A percentile compares a stretch with the other conserved stretches of the same genome.
phyloP scores from a whole-genome alignment of 2,888 invertebrate species.

The Drosophila flavopinicola region DNA sequence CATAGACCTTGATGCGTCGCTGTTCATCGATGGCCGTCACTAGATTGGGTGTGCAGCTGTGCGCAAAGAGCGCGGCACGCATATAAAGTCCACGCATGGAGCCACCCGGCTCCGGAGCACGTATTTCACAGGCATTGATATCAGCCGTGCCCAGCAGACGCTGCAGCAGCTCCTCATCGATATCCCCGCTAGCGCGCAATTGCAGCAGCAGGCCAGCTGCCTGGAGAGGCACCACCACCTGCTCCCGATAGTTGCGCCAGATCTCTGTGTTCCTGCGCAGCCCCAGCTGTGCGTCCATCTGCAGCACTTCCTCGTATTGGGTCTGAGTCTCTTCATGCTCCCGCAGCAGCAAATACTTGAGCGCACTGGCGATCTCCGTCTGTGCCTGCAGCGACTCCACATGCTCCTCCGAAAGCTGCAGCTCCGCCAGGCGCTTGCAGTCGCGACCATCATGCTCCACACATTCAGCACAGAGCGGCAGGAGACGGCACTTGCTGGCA shows the following conservation, averaged over 20 bases:
- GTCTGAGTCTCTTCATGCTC: conserved; percentile 81
- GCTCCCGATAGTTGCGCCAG: conserved; percentile 86
- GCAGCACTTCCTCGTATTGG: conserved; percentile 85
- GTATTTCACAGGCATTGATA: conserved; percentile 91
- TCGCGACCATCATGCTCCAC: conserved; percentile 85
- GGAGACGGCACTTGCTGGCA: conserved; percentile 85
- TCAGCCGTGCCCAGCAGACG: conserved; percentile 90
- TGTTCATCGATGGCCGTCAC: conserved; percentile 89
- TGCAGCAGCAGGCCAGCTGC: conserved; percentile 57
- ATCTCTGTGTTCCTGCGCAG: conserved; percentile 85
- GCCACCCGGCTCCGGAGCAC: conserved; percentile 83
- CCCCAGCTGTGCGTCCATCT: conserved; percentile 87
- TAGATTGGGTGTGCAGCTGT: conserved; percentile 90
- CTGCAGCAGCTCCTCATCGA: conserved; percentile 86
- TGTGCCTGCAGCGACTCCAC: conserved; percentile 72
- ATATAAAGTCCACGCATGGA: conserved; percentile 89
- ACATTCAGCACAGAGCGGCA: conserved; percentile 85
- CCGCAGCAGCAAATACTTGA: conserved; percentile 85
- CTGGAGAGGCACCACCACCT: conserved; percentile 83
- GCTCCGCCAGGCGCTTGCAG: conserved; percentile 85
- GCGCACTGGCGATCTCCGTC: conserved; percentile 77
- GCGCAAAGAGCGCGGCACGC: conserved; percentile 89
- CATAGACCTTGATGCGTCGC: conserved; percentile 88
- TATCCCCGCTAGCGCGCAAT: conserved; percentile 78
- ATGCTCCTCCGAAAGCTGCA: conserved; percentile 79